A percentile compares a stretch with the other conserved stretches of the same genome.
phyloP scores from a whole-genome alignment of 2,797 vertebrate genomes.

The Halcyon leucocephala region DNA sequence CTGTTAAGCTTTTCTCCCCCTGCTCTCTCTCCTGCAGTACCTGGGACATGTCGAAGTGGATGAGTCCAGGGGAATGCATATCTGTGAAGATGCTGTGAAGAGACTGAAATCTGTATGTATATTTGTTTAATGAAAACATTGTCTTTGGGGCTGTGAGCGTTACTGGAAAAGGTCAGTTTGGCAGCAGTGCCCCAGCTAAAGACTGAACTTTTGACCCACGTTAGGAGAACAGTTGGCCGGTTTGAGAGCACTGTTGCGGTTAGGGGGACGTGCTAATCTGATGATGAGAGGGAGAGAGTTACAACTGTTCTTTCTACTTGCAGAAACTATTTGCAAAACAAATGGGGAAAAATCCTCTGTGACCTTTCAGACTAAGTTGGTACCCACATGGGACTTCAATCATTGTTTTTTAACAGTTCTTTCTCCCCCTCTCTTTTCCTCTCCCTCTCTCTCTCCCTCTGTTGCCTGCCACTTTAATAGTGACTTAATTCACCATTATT shows the following conservation, averaged over 20 bases:
- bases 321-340: conserved; percentile 60
- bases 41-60: conserved; percentile 98
- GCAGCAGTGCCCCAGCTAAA: conserved; percentile 1
- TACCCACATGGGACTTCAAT: conserved; percentile 31
- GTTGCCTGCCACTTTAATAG: conserved; percentile 59
- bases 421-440: conserved; percentile 26
- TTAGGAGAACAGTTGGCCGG: conserved; percentile 35
- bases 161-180: not conserved
- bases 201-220: conserved; percentile 43
- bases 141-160: not conserved
- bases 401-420: conserved; percentile 68
- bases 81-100: conserved; percentile 99
- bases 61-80: conserved; percentile 99
- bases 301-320: conserved; percentile 39
- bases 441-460: conserved; percentile 22
- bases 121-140: conserved; percentile 43
- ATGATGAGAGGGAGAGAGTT: conserved; percentile 40
- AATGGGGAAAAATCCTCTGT: conserved; percentile 43
- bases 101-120: conserved; percentile 97
- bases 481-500: conserved; percentile 61
- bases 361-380: conserved; percentile 60
- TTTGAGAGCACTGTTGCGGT: conserved; percentile 21
- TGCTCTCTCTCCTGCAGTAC: conserved; percentile 83
- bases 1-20: not conserved
- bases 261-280: conserved; percentile 31